Evolutionary conservation across 1,140 invertebrate genomes (phyloP), one percentile per base, ranked within the genome.

Genomic region (Lepidostoma basale): DNA sequence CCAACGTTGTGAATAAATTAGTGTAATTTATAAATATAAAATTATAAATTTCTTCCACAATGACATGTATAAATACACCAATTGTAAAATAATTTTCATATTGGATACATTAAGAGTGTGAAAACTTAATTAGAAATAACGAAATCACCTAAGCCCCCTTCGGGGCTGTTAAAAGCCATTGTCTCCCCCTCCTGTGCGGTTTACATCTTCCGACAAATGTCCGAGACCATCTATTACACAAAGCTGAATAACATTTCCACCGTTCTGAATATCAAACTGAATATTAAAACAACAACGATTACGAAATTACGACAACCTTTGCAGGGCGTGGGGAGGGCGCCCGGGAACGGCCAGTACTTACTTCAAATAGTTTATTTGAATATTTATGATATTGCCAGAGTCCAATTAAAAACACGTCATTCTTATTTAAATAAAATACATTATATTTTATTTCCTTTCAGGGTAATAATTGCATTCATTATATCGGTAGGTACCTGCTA

Each of bases 261-360:
- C 58, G 65, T 67, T 68, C 62, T 28, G 42, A 66, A 67, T 65
- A 68, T 72, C 70, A 72, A 72, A 72, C 70, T 67, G 70, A 69
- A 72, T 72, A 72, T 72, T 72, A 72, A 72, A 72, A 72, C 70
- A 72, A 69, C 69, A 72, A 67, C 70, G 70, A 72, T 72, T 72
- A 72, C 67, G 70, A 69, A 72, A 72, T 72, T 72, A 69, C 63
- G 70, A 49, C 36, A 39, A 40, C 54, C 54, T 59, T 54, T 54
- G 8, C 18, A 45, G 16, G 30, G 30, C 5, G n/a, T n/a, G 33
- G 30, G 30, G 58, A 39, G 52, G 68, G 45, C 25, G 28, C n/a
- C n/a, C n/a, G n/a, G n/a, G n/a, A n/a, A n/a, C n/a, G n/a, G n/a
- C n/a, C n/a, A n/a, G n/a, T n/a, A n/a, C n/a, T n/a, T n/a, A n/a